These are phyloP conservation scores for Festucalex cinctus DNA, from an alignment of 2,113 vertebrate species.

Conservation along the genomic window DNA sequence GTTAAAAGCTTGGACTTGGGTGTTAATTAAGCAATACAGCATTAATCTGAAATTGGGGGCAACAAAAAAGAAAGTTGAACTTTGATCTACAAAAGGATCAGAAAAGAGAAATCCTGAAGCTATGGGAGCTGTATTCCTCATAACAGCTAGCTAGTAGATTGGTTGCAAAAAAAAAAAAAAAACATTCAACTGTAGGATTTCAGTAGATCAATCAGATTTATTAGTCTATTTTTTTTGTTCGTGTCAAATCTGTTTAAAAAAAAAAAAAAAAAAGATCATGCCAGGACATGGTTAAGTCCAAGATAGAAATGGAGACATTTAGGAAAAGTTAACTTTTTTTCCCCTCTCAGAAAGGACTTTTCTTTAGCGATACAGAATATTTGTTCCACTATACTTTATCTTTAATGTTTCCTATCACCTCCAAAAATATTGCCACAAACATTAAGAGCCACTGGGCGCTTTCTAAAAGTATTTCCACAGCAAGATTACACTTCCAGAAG, in stretches of 20 bases:
- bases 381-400: not conserved
- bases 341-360: not conserved
- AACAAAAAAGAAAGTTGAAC: too few relatives aligned
- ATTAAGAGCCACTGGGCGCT: constrained; percentile 11
- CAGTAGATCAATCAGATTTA: too few relatives aligned
- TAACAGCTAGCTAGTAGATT: not conserved
- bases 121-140: not conserved
- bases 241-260: not conserved
- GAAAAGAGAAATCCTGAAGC: not conserved
- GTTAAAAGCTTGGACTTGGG: not conserved
- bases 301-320: not conserved
- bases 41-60: not conserved
- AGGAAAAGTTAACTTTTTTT: not conserved
- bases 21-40: not conserved
- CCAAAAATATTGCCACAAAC: not conserved
- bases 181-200: not conserved
- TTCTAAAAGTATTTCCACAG: constrained; percentile 14
- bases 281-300: not conserved
- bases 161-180: not conserved
- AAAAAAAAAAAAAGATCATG: not conserved
- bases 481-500: constrained; percentile 15
- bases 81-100: not conserved
- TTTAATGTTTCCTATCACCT: not conserved
- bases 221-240: not conserved
- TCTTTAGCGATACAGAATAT: not conserved